phyloP scores from a whole-genome alignment of 2,888 invertebrate species.

The Exephanes ischioxanthus region DNA sequence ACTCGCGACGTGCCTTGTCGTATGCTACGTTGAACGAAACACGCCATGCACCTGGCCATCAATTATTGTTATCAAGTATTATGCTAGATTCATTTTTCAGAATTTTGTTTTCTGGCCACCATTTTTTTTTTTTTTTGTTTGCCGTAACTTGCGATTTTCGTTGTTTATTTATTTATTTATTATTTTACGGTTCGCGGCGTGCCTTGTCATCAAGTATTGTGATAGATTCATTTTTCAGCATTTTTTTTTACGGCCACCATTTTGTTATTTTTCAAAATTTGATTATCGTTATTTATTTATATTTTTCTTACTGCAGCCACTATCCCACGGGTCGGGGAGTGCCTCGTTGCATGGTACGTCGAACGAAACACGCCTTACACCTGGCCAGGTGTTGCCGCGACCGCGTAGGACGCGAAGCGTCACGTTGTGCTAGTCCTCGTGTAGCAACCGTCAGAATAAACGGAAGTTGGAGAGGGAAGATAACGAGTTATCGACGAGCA shows the following conservation, averaged over 20 bases:
- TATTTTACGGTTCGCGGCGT: constrained; percentile 27
- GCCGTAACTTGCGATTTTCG: background rate
- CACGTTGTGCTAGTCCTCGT: background rate
- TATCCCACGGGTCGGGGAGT: constrained; percentile 32
- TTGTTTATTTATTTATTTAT: background rate
- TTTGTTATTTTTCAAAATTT: background rate
- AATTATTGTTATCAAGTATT: background rate
- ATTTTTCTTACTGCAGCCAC: background rate
- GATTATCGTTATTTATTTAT: no score
- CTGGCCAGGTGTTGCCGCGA: constrained; percentile 49
- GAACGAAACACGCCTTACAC: constrained; percentile 7
- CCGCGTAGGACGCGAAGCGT: constrained; percentile 28
- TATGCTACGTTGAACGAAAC: background rate
- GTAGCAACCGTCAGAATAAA: constrained; percentile 17
- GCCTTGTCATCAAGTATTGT: background rate
- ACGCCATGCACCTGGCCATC: background rate
- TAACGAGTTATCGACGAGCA: constrained; percentile 42
- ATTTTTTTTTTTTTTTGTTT: background rate
- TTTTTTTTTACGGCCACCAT: no score
- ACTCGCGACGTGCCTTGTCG: constrained; percentile 4
- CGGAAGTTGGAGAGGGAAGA: constrained; percentile 44
- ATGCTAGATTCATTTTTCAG: background rate
- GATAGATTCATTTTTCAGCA: no score
- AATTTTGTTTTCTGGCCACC: background rate
- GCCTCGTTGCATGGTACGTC: background rate